Evolutionary conservation across 2,113 vertebrate genomes (phyloP), one percentile per base, ranked within the genome.

Genomic region (Pelecanoides urinatrix): DNA sequence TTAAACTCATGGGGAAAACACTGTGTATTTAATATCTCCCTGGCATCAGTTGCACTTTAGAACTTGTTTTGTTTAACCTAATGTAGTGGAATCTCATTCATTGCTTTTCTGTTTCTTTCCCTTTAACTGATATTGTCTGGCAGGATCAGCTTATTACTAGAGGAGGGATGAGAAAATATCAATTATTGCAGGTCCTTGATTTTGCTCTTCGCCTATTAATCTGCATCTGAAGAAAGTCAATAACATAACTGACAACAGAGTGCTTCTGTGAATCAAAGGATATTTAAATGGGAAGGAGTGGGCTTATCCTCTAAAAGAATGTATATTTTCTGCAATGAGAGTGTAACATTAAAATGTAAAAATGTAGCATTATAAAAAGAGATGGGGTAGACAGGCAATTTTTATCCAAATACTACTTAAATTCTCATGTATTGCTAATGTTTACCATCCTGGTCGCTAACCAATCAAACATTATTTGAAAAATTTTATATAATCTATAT

Each of bases 41-140:
- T 72, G 38, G 38, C 56, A 81, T 88, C 27, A 73, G 16, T 80
- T 96, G 63, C 40, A 58, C n/a, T 94, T 88, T 61, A 65, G 66
- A 89, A 77, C 55, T 83, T 89, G 23, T 63, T 97, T 93, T 88
- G 10, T 90, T 95, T 88, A 70, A 88, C 44, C 29, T 83, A 63
- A 61, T 27, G 45, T 25, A 84, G 90, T 87, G 49, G 67, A 94
- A 95, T 45, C 16, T 78, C 78, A 92, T 91, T 92, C 22, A 19
- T 13, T 79, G 7, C 29, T 56, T 93, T 93, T 78, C 36, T 50
- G 1, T 65, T 92, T 85, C 26, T 83, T 88, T 92, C 27, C 29
- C 19, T 89, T 59, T 42, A 90, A 61, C 21, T 49, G 53, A 50
- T 76, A 70, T 40, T 73, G 20, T 72, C 53, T 66, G 20, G 25